These are phyloP conservation scores for Protobothrops mucrosquamatus DNA, from an alignment of 2,113 vertebrate species.

Conservation along the genomic window DNA sequence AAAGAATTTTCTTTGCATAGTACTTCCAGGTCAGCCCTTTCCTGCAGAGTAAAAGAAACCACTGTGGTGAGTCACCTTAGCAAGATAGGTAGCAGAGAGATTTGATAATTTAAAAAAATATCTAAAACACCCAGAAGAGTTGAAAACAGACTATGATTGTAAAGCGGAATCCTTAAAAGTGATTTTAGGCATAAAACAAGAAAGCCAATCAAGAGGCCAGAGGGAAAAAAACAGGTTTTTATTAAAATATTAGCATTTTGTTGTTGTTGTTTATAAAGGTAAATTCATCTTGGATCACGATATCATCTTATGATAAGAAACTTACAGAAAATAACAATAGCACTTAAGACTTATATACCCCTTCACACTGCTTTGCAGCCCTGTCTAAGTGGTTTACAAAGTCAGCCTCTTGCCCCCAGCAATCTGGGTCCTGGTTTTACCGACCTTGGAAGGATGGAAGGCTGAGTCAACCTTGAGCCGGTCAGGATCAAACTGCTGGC, in stretches of 20 bases:
- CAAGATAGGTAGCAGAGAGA: background rate
- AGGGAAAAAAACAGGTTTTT: background rate
- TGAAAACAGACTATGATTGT: background rate
- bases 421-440: background rate
- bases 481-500: background rate
- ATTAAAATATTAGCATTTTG: constrained; percentile 22
- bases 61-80: background rate
- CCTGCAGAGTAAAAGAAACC: constrained; percentile 66
- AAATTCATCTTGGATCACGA: constrained; percentile 13
- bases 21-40: constrained; percentile 95
- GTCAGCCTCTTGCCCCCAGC: background rate
- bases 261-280: constrained; percentile 9
- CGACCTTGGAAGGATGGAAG: background rate
- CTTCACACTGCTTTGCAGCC: background rate
- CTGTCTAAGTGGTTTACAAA: background rate
- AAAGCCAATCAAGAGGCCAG: background rate
- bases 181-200: background rate
- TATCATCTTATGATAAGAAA: background rate
- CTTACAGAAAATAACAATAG: background rate
- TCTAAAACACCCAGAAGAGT: background rate
- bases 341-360: background rate
- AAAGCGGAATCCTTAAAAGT: background rate
- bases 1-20: constrained; percentile 98
- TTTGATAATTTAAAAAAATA: background rate
- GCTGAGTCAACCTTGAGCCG: background rate